phyloP scores from a whole-genome alignment of 2,113 vertebrate species.

The Catharus fuscescens region DNA sequence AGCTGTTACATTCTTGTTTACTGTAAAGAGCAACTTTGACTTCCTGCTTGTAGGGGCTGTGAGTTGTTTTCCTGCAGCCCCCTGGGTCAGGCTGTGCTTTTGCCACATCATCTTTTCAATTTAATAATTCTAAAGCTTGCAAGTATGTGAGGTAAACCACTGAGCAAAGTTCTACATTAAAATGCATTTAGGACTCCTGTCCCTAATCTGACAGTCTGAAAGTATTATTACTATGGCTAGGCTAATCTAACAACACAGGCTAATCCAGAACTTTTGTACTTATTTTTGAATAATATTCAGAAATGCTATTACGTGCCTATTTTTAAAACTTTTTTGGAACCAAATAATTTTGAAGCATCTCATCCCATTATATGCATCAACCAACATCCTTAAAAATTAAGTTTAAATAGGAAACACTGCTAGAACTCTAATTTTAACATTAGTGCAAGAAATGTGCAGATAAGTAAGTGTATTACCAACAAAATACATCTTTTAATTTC shows the following conservation, averaged over 20 bases:
- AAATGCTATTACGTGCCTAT: not conserved
- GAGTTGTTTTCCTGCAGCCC: not conserved
- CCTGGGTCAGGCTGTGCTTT: not conserved
- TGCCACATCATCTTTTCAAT: not conserved
- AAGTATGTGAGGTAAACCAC: not conserved
- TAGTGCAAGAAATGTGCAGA: not conserved
- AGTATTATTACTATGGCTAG: not conserved
- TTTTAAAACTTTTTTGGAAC: not conserved
- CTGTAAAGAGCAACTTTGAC: not conserved
- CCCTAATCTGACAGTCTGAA: not conserved
- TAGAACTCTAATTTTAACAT: not conserved
- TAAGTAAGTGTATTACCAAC: not conserved
- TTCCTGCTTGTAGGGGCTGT: accelerated
- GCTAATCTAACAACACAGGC: not conserved
- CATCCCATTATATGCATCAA: not conserved
- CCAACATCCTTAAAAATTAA: not conserved
- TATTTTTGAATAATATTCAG: not conserved
- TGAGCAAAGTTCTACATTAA: not conserved
- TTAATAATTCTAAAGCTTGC: not conserved
- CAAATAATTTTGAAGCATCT: not conserved
- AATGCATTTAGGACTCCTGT: not conserved
- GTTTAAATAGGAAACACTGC: not conserved
- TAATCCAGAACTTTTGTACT: not conserved
- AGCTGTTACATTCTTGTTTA: not conserved
- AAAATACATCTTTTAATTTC: not conserved